These are phyloP conservation scores for Tokudaia tokunoshimensis DNA, from an alignment of 2,797 vertebrate genomes.

Conservation along the genomic window DNA sequence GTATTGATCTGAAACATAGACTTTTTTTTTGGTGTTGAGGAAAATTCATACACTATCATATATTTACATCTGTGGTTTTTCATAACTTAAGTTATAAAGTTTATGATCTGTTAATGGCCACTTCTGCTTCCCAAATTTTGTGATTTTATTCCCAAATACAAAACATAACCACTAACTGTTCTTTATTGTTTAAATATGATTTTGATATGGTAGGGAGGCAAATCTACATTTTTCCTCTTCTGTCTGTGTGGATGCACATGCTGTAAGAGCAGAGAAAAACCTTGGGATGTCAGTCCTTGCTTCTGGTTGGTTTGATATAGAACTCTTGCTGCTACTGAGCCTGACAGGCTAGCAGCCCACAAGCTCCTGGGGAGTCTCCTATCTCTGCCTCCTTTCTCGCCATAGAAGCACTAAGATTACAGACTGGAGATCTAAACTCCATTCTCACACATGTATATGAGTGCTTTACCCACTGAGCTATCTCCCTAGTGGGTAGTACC, in stretches of 20 bases:
- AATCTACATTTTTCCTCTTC: background rate
- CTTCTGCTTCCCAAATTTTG: constrained; percentile 1
- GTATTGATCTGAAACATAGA: background rate
- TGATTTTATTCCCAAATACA: constrained; percentile 42
- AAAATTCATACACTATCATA: background rate
- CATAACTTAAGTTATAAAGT: background rate
- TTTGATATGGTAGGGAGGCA: constrained; percentile 3
- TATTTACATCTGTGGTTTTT: background rate
- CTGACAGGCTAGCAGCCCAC: background rate
- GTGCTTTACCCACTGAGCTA: background rate
- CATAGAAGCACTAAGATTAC: background rate
- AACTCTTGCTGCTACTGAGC: background rate
- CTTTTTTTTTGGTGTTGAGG: background rate
- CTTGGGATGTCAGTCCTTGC: background rate
- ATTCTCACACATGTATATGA: background rate
- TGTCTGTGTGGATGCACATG: background rate
- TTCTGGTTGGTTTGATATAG: background rate
- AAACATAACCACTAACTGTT: background rate
- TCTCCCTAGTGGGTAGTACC: background rate
- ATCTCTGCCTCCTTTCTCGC: background rate
- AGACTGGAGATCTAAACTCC: background rate
- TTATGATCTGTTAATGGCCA: background rate
- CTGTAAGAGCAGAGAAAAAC: background rate
- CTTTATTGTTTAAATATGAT: constrained; percentile 29
- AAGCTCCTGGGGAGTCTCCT: background rate